A percentile compares a stretch with the other conserved stretches of the same genome.
These are phyloP conservation scores for Sebastes umbrosus DNA, from an alignment of 2,797 vertebrate genomes.

Conservation along the genomic window DNA sequence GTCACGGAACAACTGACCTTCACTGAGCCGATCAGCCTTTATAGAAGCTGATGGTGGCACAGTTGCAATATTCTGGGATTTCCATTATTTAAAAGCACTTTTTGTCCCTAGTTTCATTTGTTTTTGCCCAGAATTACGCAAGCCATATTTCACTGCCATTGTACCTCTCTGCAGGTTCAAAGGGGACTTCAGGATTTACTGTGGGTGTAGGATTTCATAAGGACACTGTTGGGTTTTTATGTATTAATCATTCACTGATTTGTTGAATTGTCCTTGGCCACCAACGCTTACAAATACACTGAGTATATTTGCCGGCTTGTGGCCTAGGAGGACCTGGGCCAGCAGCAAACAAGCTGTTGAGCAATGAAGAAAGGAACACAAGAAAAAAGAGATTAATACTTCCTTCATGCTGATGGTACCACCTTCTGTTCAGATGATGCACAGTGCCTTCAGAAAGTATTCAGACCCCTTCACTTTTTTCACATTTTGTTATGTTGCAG, in stretches of 20 bases:
- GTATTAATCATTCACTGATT: slow-evolving; percentile 4
- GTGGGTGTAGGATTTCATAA: no score
- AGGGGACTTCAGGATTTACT: neutral
- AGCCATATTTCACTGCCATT: neutral
- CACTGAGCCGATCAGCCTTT: neutral
- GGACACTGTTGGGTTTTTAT: neutral
- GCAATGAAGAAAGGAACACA: neutral
- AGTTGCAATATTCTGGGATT: neutral
- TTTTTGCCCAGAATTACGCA: neutral
- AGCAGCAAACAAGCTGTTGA: neutral
- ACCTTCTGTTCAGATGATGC: no score
- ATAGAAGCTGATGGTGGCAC: neutral
- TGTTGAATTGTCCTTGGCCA: neutral
- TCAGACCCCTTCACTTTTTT: no score
- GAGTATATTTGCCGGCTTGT: neutral
- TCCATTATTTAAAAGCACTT: neutral
- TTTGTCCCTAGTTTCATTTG: neutral
- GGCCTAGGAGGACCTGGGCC: neutral
- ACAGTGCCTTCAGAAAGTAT: no score
- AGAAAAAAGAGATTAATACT: no score
- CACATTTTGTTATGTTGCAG: no score
- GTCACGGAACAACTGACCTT: neutral
- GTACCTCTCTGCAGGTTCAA: neutral
- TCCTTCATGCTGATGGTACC: no score
- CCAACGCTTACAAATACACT: neutral